A percentile compares a stretch with the other conserved stretches of the same genome.
Evolutionary conservation across 2,113 vertebrate species (phyloP).

Genomic region (Leptocoma aspasia): DNA sequence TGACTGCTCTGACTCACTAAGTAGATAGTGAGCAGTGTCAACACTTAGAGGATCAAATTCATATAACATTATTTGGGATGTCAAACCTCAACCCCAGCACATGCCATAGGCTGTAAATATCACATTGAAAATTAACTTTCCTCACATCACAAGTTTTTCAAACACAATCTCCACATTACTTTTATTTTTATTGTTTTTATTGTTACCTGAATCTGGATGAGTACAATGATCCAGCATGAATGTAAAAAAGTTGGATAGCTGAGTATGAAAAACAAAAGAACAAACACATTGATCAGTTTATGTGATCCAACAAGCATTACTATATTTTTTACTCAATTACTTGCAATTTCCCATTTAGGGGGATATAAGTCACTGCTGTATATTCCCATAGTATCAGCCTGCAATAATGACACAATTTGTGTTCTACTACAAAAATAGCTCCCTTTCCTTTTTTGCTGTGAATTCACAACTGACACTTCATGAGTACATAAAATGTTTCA

Average conservation of each 20-base stretch:
- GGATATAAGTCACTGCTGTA: neutral
- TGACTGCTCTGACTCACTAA: neutral
- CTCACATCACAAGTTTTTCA: neutral
- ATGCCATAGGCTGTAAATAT: neutral
- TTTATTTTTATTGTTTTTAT: conserved; percentile 9
- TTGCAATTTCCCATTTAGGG: neutral
- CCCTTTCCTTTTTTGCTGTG: neutral
- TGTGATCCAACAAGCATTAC: neutral
- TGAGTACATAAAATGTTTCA: neutral
- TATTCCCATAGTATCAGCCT: neutral
- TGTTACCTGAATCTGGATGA: conserved; percentile 79
- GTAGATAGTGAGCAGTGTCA: neutral
- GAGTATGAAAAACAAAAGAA: conserved; percentile 57
- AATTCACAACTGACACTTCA: neutral
- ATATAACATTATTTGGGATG: neutral
- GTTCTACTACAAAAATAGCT: neutral
- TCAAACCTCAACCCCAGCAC: neutral
- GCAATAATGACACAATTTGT: neutral
- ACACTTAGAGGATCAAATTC: neutral
- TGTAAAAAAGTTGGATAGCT: conserved; percentile 93
- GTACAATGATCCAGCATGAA: conserved; percentile 91
- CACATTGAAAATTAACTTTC: neutral
- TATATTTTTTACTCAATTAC: neutral
- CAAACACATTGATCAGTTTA: conserved; percentile 3
- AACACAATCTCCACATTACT: neutral